Evolutionary conservation across 2,797 vertebrate genomes (phyloP).

Genomic region (Trachops cirrhosus): DNA sequence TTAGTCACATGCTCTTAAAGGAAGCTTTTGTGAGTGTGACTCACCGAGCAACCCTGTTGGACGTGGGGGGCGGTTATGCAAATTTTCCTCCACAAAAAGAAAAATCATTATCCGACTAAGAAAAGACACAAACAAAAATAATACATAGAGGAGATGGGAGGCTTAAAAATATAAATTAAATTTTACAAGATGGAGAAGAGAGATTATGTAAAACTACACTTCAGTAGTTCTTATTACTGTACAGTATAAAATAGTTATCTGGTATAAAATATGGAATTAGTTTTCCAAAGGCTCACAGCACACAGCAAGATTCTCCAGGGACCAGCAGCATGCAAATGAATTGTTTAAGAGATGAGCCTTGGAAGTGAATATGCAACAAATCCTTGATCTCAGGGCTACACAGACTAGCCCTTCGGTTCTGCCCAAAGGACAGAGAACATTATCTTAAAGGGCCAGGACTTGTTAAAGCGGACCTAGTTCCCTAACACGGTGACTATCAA

Average conservation of each 20-base stretch:
- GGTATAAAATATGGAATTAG: background rate
- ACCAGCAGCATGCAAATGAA: background rate
- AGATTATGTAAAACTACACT: background rate
- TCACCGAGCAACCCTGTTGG: background rate
- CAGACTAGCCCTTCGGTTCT: background rate
- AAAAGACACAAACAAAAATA: conserved; percentile 51
- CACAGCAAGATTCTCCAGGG: background rate
- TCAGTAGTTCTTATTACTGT: background rate
- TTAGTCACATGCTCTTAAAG: background rate
- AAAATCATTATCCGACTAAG: conserved; percentile 33
- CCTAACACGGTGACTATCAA: background rate
- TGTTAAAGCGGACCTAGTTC: background rate
- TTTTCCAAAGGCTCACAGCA: background rate
- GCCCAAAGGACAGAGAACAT: background rate
- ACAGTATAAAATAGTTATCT: background rate
- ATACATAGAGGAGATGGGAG: background rate
- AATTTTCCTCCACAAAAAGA: conserved; percentile 16
- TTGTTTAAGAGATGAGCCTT: background rate
- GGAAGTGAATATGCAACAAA: background rate
- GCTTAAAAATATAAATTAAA: conserved; percentile 39
- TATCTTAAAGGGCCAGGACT: background rate
- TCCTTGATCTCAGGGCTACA: background rate
- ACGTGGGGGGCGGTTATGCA: background rate
- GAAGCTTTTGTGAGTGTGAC: background rate
- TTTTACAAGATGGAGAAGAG: background rate